These are phyloP conservation scores for Ciconia boyciana DNA, from an alignment of 2,113 vertebrate species.

Conservation along the genomic window DNA sequence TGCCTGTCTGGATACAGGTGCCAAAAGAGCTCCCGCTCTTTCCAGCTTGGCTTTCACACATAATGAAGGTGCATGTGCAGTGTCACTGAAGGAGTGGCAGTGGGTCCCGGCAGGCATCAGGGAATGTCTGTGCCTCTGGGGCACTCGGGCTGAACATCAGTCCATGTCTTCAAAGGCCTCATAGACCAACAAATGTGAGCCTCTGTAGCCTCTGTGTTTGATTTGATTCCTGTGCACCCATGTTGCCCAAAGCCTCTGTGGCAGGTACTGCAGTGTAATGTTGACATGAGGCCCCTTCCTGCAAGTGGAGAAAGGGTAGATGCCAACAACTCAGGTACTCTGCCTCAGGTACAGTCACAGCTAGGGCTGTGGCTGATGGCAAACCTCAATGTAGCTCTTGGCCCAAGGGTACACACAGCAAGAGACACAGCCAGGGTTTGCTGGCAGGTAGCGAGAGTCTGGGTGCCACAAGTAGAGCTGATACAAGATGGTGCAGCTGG, in stretches of 20 bases:
- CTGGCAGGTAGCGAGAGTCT: neutral
- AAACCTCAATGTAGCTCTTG: rapidly evolving
- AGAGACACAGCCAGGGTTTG: rapidly evolving
- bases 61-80: no score
- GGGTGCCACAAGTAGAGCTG: neutral
- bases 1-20: neutral
- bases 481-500: no score
- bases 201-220: neutral
- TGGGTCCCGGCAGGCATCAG: neutral
- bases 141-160: neutral
- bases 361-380: neutral
- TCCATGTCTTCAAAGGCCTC: neutral
- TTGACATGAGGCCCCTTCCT: neutral
- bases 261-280: neutral
- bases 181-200: rapidly evolving
- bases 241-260: neutral
- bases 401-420: rapidly evolving
- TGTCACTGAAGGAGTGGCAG: rapidly evolving
- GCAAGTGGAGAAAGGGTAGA: rapidly evolving
- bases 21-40: neutral
- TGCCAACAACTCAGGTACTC: neutral
- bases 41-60: neutral
- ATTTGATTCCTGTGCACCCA: neutral
- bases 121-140: neutral
- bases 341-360: rapidly evolving